Conservation (phyloP, 2,888 invertebrate genomes). For the Empis livida region DNA sequence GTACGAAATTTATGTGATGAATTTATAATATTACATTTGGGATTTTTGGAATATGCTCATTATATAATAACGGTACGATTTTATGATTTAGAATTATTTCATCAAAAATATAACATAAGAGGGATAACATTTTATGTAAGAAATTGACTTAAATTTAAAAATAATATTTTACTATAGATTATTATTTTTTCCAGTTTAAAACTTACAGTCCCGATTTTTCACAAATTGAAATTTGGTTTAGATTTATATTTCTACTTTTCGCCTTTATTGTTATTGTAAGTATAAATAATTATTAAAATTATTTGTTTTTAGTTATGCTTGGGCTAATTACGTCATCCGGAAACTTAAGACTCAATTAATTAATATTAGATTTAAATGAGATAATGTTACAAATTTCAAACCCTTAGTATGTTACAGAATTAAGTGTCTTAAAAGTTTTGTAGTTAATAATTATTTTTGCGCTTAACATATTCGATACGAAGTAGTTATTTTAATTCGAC, state of each 20-base stretch:
- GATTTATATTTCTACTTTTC: constrained; percentile 80
- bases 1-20: constrained; percentile 72
- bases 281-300: constrained; percentile 19
- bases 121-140: constrained; percentile 77
- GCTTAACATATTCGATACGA: too few species aligned
- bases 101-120: constrained; percentile 70
- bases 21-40: constrained; percentile 77
- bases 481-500: too few species aligned
- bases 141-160: constrained; percentile 17
- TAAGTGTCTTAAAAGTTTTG: too few species aligned
- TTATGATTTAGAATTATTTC: constrained; percentile 71
- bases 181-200: constrained; percentile 61
- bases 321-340: too few species aligned
- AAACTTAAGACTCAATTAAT: too few species aligned
- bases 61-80: constrained; percentile 77
- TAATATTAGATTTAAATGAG: too few species aligned
- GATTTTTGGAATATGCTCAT: constrained; percentile 75
- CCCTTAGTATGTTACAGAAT: too few species aligned
- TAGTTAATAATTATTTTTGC: too few species aligned
- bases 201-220: constrained; percentile 93
- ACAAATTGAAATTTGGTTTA: constrained; percentile 94
- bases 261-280: constrained; percentile 81
- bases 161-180: background rate
- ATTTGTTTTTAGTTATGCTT: background rate
- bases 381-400: too few species aligned